These are phyloP conservation scores for Aromia moschata DNA, from an alignment of 2,888 invertebrate species.

Conservation along the genomic window DNA sequence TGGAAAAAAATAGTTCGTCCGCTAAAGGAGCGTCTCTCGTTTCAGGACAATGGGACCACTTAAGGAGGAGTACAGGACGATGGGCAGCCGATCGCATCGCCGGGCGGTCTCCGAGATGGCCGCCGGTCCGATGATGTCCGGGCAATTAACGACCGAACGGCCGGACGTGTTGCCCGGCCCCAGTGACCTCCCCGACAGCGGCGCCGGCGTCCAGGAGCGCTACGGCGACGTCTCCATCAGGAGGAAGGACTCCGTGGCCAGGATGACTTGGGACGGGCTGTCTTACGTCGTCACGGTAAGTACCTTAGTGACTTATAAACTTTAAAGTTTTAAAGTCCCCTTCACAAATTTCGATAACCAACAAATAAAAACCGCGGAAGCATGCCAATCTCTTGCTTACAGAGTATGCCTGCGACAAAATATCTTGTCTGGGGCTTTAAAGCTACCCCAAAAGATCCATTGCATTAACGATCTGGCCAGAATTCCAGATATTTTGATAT, in stretches of 20 bases:
- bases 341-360: too few relatives aligned
- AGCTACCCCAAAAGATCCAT: too few relatives aligned
- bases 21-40: background rate
- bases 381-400: too few relatives aligned
- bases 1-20: background rate
- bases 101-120: slow-evolving; percentile 34
- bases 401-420: too few relatives aligned
- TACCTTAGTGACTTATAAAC: too few relatives aligned
- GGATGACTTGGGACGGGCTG: slow-evolving; percentile 82
- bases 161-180: slow-evolving; percentile 64
- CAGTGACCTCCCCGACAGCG: slow-evolving; percentile 59
- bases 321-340: too few relatives aligned
- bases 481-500: too few relatives aligned
- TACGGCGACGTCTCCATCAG: slow-evolving; percentile 59
- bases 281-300: slow-evolving; percentile 83
- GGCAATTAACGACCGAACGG: slow-evolving; percentile 55
- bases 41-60: slow-evolving; percentile 66
- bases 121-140: slow-evolving; percentile 43
- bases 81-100: slow-evolving; percentile 37
- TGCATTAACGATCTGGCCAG: too few relatives aligned
- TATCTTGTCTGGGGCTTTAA: too few relatives aligned
- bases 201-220: slow-evolving; percentile 51
- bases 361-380: too few relatives aligned
- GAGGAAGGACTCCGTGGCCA: slow-evolving; percentile 83
- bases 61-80: slow-evolving; percentile 63